phyloP scores from a whole-genome alignment of 2,888 invertebrate genomes.

The Tipula lateralis region DNA sequence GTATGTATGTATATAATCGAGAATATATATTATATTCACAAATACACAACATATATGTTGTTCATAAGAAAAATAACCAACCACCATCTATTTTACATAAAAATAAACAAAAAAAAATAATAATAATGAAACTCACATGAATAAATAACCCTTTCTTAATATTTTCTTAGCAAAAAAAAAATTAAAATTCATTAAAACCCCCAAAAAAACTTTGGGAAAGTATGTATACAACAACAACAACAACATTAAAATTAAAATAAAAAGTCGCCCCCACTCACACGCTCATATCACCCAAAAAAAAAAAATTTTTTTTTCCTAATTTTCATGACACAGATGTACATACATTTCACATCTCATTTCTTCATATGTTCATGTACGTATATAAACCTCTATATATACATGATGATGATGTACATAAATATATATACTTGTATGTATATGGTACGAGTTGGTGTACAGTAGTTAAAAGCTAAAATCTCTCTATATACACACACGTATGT shows the following conservation, averaged over 20 bases:
- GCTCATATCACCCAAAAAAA: neutral
- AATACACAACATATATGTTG: neutral
- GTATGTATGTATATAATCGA: neutral
- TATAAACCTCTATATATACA: slow-evolving; percentile 2
- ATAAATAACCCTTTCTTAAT: slow-evolving; percentile 19
- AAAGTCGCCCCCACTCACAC: neutral
- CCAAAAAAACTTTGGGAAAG: neutral
- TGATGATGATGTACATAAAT: neutral
- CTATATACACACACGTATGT: neutral
- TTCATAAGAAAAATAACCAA: slow-evolving; percentile 19
- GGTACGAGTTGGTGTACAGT: neutral
- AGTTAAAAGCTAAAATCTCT: slow-evolving; percentile 21
- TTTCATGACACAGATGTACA: slow-evolving; percentile 8
- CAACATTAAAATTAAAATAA: neutral
- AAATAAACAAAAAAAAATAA: neutral
- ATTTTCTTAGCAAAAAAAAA: neutral
- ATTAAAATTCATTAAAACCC: slow-evolving; percentile 24
- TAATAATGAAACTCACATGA: neutral
- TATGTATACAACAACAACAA: neutral
- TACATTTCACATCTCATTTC: neutral
- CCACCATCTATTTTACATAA: slow-evolving; percentile 24
- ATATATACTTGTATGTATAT: neutral
- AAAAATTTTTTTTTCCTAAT: neutral
- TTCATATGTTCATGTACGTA: neutral
- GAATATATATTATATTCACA: too few relatives aligned